Percentiles rank a stretch among this genome's conserved stretches.
Evolutionary conservation across 2,113 vertebrate genomes (phyloP).

Genomic region (Tachysurus fulvidraco): DNA sequence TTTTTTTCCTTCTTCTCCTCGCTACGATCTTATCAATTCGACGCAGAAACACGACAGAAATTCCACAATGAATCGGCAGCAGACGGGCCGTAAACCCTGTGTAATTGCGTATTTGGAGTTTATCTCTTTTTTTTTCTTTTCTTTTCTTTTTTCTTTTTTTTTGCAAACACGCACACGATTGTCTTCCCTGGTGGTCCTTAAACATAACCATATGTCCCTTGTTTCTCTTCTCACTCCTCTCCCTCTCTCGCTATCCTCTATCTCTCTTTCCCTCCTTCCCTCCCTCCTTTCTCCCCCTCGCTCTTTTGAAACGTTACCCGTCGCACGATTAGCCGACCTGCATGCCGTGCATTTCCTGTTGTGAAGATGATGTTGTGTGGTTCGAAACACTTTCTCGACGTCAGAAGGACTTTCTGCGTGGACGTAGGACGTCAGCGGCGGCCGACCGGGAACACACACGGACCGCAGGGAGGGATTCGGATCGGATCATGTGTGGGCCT

Average conservation of each 20-base stretch:
- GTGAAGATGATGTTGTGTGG: conserved; percentile 72
- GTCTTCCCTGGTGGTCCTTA: conserved; percentile 83
- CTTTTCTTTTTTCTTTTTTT: conserved; percentile 62
- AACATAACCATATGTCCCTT: conserved; percentile 80
- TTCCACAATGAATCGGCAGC: conserved; percentile 78
- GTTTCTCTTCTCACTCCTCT: conserved; percentile 74
- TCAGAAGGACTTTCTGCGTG: conserved; percentile 64
- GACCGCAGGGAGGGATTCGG: conserved; percentile 65
- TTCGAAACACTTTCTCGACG: conserved; percentile 68
- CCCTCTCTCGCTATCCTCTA: conserved; percentile 37
- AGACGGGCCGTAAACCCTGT: conserved; percentile 79
- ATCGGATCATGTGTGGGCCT: conserved; percentile 78
- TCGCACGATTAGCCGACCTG: conserved; percentile 59
- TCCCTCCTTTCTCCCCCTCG: conserved; percentile 24
- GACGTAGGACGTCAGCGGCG: conserved; percentile 57
- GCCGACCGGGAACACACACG: conserved; percentile 64
- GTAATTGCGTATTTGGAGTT: conserved; percentile 84
- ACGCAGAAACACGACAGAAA: conserved; percentile 71
- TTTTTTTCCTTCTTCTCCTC: neutral
- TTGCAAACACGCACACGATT: conserved; percentile 80
- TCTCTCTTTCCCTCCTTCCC: conserved; percentile 35
- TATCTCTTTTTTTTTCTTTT: conserved; percentile 79
- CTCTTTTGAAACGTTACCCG: conserved; percentile 63
- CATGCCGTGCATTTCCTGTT: conserved; percentile 67
- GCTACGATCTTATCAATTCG: conserved; percentile 24